Percentiles rank a stretch among this genome's conserved stretches.
phyloP scores from a whole-genome alignment of 2,113 vertebrate species.

The Nansenia antarctica region DNA sequence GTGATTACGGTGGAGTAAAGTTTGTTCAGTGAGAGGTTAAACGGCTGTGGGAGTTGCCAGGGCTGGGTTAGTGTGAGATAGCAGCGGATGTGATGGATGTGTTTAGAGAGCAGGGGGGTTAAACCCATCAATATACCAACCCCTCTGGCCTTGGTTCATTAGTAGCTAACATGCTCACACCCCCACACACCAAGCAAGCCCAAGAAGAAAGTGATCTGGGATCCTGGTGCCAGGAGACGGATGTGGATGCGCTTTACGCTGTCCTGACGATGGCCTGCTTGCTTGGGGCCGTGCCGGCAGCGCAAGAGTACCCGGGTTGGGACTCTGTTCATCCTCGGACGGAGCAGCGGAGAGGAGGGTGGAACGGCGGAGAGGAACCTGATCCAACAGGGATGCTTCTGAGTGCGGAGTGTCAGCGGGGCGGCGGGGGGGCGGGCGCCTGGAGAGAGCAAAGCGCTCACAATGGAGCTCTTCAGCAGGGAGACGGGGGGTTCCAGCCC shows the following conservation, averaged over 20 bases:
- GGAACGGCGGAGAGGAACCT: not conserved
- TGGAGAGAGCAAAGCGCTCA: constrained; percentile 23
- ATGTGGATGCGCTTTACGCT: constrained; percentile 2
- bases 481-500: constrained; percentile 17
- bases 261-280: not conserved
- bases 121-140: not conserved
- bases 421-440: not conserved
- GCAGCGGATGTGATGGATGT: not conserved
- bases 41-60: not conserved
- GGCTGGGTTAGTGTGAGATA: not conserved
- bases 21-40: not conserved
- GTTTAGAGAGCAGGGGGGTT: not conserved
- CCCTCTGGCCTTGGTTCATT: not conserved
- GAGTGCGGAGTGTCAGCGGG: constrained; percentile 19
- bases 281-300: not conserved
- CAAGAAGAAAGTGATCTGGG: constrained; percentile 7
- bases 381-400: constrained; percentile 10
- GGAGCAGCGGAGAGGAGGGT: not conserved
- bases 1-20: not conserved
- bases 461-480: constrained; percentile 45
- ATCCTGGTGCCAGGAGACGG: constrained; percentile 9
- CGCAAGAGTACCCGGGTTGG: not conserved
- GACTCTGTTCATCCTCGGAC: not conserved
- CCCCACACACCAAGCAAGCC: not conserved
- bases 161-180: not conserved